These are phyloP conservation scores for Notoglanidium macrostoma DNA, from an alignment of 2,797 vertebrate species.

Conservation along the genomic window DNA sequence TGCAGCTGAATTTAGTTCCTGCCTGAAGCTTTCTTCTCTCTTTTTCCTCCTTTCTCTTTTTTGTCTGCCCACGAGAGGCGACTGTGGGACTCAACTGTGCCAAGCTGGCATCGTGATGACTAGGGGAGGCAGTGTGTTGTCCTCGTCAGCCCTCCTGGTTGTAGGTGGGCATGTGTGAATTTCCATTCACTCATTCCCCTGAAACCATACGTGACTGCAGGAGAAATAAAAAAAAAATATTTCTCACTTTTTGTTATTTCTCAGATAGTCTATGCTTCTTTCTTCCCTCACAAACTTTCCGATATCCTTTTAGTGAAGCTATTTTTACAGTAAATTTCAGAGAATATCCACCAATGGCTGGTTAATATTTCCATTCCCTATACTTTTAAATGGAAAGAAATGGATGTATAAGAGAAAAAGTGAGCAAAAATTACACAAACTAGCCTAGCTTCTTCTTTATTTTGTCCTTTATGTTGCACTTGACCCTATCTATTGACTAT, in stretches of 20 bases:
- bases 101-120: slow-evolving; percentile 46
- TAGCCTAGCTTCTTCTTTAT: neutral
- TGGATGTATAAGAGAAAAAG: neutral
- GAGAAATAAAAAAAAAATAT: neutral
- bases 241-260: neutral
- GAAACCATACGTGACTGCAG: neutral
- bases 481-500: neutral
- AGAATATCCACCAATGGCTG: neutral
- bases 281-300: neutral
- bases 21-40: slow-evolving; percentile 34
- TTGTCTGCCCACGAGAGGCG: slow-evolving; percentile 41
- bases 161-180: slow-evolving; percentile 34
- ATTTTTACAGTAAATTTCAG: neutral
- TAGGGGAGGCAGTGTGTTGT: slow-evolving; percentile 36
- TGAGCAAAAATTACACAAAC: neutral
- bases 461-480: slow-evolving; percentile 5
- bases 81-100: slow-evolving; percentile 39
- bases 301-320: neutral
- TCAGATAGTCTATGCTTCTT: neutral
- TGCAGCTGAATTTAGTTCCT: slow-evolving; percentile 41
- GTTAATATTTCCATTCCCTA: neutral
- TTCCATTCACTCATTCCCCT: slow-evolving; percentile 31
- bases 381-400: neutral
- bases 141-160: slow-evolving; percentile 29
- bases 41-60: slow-evolving; percentile 10